Conservation (phyloP, 2,888 invertebrate species). For the Agonum fuliginosum region DNA sequence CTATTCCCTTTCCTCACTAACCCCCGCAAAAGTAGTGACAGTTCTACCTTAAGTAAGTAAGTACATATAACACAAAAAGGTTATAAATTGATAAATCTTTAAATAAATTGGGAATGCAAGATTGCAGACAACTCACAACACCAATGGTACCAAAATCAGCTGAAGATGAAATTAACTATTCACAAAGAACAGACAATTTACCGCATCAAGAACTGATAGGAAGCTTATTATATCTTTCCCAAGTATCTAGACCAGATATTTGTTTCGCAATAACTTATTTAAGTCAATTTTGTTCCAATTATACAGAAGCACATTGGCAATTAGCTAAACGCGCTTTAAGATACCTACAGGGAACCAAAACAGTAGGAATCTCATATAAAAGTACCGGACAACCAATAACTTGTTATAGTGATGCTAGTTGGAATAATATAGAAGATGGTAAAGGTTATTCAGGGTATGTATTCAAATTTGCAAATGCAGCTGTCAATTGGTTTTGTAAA, state of each 20-base stretch:
- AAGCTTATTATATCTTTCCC: not conserved
- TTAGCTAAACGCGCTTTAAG: not conserved
- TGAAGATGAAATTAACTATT: no score
- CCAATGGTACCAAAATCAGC: not conserved
- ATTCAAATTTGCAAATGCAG: not conserved
- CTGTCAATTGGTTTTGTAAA: not conserved
- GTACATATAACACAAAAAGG: not conserved
- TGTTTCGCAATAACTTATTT: no score
- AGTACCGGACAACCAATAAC: not conserved
- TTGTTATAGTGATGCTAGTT: not conserved
- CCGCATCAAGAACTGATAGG: not conserved
- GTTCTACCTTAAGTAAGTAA: no score
- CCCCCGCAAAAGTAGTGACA: no score
- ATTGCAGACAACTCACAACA: not conserved
- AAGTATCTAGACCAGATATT: not conserved
- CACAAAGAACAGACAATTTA: no score
- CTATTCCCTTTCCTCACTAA: no score
- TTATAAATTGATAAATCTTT: not conserved
- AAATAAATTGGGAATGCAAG: not conserved
- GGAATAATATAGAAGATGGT: not conserved
- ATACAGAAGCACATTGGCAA: not conserved
- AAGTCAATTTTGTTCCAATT: not conserved
- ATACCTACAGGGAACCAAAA: not conserved
- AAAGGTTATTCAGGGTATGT: conserved; percentile 1
- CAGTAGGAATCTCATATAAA: not conserved